A percentile compares a stretch with the other conserved stretches of the same genome.
Conservation (phyloP, 2,113 vertebrate genomes). For the Xyliphius kryptos region DNA sequence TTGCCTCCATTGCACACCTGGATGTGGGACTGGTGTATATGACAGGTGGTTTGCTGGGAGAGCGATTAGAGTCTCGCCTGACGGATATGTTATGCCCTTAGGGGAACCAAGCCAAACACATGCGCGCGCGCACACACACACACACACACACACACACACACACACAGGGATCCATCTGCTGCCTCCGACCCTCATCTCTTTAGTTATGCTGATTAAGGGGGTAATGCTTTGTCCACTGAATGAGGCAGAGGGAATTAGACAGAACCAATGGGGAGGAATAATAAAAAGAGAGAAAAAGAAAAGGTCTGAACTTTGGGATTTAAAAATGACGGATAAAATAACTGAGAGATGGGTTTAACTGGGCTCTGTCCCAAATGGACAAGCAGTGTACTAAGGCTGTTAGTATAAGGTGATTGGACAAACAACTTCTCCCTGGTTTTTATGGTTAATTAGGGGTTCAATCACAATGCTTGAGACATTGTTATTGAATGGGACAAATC, state of each 20-base stretch:
- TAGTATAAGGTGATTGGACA: too few species aligned
- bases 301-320: too few species aligned
- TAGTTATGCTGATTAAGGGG: constrained; percentile 78
- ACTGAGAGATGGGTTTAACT: neutral
- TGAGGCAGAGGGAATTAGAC: constrained; percentile 34
- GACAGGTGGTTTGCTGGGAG: constrained; percentile 29
- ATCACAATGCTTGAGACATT: too few species aligned
- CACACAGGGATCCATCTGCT: constrained; percentile 42
- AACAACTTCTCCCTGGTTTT: too few species aligned
- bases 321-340: constrained; percentile 17
- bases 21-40: constrained; percentile 9
- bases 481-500: too few species aligned
- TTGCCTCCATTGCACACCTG: neutral
- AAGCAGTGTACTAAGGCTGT: too few species aligned
- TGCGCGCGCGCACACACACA: constrained; percentile 19
- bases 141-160: neutral
- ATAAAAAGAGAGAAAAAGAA: neutral
- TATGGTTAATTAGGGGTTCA: too few species aligned
- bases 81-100: constrained; percentile 38
- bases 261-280: constrained; percentile 28
- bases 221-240: constrained; percentile 47
- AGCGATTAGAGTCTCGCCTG: neutral
- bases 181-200: constrained; percentile 55
- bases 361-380: too few species aligned
- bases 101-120: constrained; percentile 52